Base-by-base conservation (phyloP, 2,113 vertebrate species). In the Oophaga pumilio region DNA sequence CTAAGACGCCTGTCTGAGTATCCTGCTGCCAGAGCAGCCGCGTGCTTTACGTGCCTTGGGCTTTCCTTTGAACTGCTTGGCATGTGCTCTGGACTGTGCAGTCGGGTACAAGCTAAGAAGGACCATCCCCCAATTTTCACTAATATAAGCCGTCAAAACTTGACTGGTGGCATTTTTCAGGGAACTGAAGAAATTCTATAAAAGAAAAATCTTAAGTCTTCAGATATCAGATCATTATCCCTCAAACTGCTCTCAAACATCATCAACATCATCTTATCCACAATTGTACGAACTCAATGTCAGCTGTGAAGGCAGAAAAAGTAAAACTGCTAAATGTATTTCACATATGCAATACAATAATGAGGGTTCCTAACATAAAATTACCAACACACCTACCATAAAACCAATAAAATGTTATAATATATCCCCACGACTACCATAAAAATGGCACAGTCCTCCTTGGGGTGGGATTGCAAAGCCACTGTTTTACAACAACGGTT, bases 31-130 rank as follows among this genome's bases (percentile, higher is more conserved):
- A 87, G 22, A 20, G 78, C 22, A 62, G 22, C 79, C 86, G 71
- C 73, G 86, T 87, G 86, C 79, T 76, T 26, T 15, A 50, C 13
- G 10, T 76, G 86, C 86, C 86, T 79, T 60, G 66, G 18, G 86
- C 68, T 50, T 56, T 33, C 15, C 52, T 49, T 73, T 82, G 26
- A 87, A 59, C 68, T 64, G 33, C 69, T 59, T 87, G 86, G 79
- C 78, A 28, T 82, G 33, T 13, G 50, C 66, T 43, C 52, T 76
- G 79, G 56, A 82, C n/a, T n/a, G n/a, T n/a, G n/a, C n/a, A n/a
- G n/a, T n/a, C n/a, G n/a, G n/a, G n/a, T n/a, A n/a, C n/a, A n/a
- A n/a, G n/a, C n/a, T n/a, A n/a, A n/a, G n/a, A n/a, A n/a, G n/a
- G n/a, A n/a, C n/a, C n/a, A n/a, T n/a, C n/a, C n/a, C n/a, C n/a